A percentile compares a stretch with the other conserved stretches of the same genome.
Evolutionary conservation across 1,140 invertebrate genomes (phyloP).

Genomic region (Drosophila bocqueti): DNA sequence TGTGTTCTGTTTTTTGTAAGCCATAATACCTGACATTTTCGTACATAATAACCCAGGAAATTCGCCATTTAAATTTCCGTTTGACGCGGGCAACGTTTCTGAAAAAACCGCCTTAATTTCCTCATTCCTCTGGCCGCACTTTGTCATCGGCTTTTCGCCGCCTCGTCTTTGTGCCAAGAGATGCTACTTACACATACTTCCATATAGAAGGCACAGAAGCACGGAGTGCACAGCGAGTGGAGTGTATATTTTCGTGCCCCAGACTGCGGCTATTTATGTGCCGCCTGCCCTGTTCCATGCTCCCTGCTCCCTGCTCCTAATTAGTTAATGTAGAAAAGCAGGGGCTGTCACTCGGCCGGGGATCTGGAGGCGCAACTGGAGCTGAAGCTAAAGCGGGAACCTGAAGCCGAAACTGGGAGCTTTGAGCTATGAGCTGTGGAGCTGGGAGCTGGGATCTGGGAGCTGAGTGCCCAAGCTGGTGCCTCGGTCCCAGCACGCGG

Average conservation of each 20-base stretch:
- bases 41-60: slow-evolving; percentile 13
- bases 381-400: not conserved
- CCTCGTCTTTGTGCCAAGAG: slow-evolving; percentile 7
- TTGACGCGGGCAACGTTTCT: slow-evolving; percentile 13
- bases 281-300: slow-evolving; percentile 1
- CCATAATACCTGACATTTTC: slow-evolving; percentile 5
- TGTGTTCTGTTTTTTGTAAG: not conserved
- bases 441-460: not conserved
- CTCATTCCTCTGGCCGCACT: slow-evolving; percentile 6
- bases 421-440: no score
- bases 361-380: not conserved
- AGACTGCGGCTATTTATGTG: slow-evolving; percentile 19
- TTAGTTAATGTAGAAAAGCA: slow-evolving; percentile 72
- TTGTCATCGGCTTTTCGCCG: slow-evolving; percentile 23
- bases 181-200: not conserved
- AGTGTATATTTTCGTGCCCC: slow-evolving; percentile 8
- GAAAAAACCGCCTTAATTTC: slow-evolving; percentile 15
- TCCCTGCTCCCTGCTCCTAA: slow-evolving; percentile 47
- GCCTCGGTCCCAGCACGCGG: slow-evolving; percentile 42
- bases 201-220: not conserved
- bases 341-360: slow-evolving; percentile 42
- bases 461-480: slow-evolving; percentile 23
- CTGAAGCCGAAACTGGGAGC: not conserved
- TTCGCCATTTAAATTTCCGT: slow-evolving; percentile 33
- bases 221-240: not conserved